phyloP scores from a whole-genome alignment of 2,113 vertebrate species.

The Notarius quadriscutis region DNA sequence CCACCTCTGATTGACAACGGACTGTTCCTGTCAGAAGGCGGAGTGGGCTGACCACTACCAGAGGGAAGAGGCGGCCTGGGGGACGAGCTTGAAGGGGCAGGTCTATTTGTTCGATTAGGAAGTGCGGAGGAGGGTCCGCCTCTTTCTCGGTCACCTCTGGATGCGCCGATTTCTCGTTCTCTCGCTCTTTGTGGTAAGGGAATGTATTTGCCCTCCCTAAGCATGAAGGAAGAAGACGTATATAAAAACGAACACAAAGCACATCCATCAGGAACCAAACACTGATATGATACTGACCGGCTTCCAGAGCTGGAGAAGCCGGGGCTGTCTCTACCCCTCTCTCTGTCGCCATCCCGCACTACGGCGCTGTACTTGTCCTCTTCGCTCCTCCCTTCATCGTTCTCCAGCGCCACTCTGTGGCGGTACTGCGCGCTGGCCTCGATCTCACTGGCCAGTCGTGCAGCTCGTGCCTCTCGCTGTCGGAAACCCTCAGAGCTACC shows the following conservation, averaged over 20 bases:
- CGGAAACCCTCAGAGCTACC: slow-evolving; percentile 82
- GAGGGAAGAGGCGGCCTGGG: slow-evolving; percentile 60
- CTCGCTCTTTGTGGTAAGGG: slow-evolving; percentile 85
- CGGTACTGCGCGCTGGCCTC: slow-evolving; percentile 88
- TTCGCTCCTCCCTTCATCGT: slow-evolving; percentile 84
- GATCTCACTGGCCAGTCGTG: slow-evolving; percentile 85
- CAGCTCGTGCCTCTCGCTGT: slow-evolving; percentile 83
- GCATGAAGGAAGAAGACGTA: neutral
- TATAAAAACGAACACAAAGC: neutral
- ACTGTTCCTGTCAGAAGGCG: slow-evolving; percentile 70
- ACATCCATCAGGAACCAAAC: neutral
- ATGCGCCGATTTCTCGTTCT: slow-evolving; percentile 78
- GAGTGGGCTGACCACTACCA: slow-evolving; percentile 57
- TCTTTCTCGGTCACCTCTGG: slow-evolving; percentile 62
- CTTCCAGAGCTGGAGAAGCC: slow-evolving; percentile 64
- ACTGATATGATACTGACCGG: slow-evolving; percentile 59
- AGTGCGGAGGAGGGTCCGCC: slow-evolving; percentile 66
- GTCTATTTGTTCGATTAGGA: slow-evolving; percentile 69
- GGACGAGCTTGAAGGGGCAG: slow-evolving; percentile 65
- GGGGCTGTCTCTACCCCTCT: slow-evolving; percentile 70
- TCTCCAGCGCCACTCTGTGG: slow-evolving; percentile 81
- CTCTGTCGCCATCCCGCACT: slow-evolving; percentile 66
- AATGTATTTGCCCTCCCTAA: slow-evolving; percentile 86
- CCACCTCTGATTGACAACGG: slow-evolving; percentile 69
- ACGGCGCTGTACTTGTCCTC: slow-evolving; percentile 88